Evolutionary conservation across 2,888 invertebrate genomes (phyloP), one percentile per base, ranked within the genome.

Genomic region (Mythimna albipuncta): DNA sequence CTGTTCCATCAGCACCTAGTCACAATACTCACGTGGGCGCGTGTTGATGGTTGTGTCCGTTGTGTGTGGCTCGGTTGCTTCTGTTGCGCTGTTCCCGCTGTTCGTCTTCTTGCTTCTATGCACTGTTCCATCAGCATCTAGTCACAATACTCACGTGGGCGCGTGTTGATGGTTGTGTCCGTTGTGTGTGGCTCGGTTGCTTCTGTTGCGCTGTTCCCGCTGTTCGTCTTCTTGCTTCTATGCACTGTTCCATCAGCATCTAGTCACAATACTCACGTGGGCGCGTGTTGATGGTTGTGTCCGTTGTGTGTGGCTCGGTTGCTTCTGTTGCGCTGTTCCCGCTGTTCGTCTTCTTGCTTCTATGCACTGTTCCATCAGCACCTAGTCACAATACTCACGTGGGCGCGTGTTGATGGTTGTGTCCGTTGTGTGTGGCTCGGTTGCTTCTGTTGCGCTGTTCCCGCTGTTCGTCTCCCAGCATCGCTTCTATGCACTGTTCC

Each of bases 401-500:
- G 58, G 94, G 93, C 5, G 85, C 87, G 7, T 81, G 82, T 2
- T 89, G 89, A n/a, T 86, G 89, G 32, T 86, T 84, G 81, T 92
- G 93, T 44, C 93, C 91, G 71, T 94, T 92, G 41, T 69, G 74
- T 0, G 74, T 61, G 2, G 52, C 16, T 3, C 89, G 82, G 5
- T 86, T 84, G 1, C 87, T 89, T 70, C 90, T 82, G 69, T 85
- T 63, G 82, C 91, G 89, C 81, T 96, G 93, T 82, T 96, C 97
- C 2, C 97, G 90, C 85, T 97, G 95, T 85, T 98, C 98, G 86
- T 98, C 98, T 79, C 98, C 98, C 72, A 98, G 89, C 98, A 98
- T 98, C 6, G 98, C 98, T 88, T 98, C 98, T 85, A 98, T 97
- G 90, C 98, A 98, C 90, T 98, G 98, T 90, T 98, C 98, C 98